Evolutionary conservation across 2,888 invertebrate genomes (phyloP).

Genomic region (Chrysomela aeneicollis): DNA sequence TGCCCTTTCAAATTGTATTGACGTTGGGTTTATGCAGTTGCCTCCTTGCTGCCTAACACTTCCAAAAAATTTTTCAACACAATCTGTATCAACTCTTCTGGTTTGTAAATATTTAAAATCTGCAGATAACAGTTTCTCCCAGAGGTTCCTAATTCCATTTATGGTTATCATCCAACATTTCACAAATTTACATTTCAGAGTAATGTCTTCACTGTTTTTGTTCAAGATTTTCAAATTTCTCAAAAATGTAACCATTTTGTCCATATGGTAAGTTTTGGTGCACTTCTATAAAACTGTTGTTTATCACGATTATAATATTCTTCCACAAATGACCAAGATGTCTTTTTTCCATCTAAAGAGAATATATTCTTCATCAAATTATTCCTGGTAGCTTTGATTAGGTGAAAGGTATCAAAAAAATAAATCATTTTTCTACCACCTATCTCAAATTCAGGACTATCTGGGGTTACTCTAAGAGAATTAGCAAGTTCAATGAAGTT

Average conservation of each 20-base stretch:
- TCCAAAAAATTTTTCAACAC: conserved; percentile 45
- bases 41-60: conserved; percentile 38
- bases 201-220: conserved; percentile 35
- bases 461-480: conserved; percentile 23
- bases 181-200: conserved; percentile 35
- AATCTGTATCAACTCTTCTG: conserved; percentile 41
- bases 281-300: conserved; percentile 15
- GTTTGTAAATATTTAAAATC: conserved; percentile 39
- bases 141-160: conserved; percentile 36
- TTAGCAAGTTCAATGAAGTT: conserved; percentile 26
- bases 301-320: conserved; percentile 19
- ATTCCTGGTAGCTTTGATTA: conserved; percentile 25
- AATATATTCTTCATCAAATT: conserved; percentile 22
- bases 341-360: conserved; percentile 19
- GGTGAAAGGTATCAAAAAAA: conserved; percentile 23
- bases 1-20: conserved; percentile 38
- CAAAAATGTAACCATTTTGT: conserved; percentile 28
- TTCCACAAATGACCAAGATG: conserved; percentile 20
- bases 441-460: conserved; percentile 30
- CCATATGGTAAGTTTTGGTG: conserved; percentile 20
- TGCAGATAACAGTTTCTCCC: conserved; percentile 31
- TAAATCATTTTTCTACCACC: conserved; percentile 8
- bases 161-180: conserved; percentile 39
- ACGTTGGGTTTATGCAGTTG: conserved; percentile 41
- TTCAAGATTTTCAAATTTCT: conserved; percentile 32